These are phyloP conservation scores for Anniella stebbinsi DNA, from an alignment of 2,797 vertebrate species.

Conservation along the genomic window DNA sequence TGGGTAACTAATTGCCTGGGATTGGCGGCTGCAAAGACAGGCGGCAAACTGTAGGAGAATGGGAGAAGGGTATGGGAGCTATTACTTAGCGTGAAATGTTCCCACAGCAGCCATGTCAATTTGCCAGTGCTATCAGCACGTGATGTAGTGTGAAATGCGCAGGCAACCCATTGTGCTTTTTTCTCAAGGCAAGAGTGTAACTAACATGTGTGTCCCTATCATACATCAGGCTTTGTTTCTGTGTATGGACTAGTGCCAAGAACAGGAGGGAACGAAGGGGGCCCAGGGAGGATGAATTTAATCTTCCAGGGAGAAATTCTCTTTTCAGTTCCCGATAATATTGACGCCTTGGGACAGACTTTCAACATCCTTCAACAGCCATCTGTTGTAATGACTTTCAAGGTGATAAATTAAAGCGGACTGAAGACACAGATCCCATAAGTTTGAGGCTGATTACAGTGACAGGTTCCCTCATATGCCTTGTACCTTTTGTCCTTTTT, in stretches of 20 bases:
- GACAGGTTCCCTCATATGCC: slow-evolving; percentile 1
- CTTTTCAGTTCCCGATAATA: slow-evolving; percentile 45
- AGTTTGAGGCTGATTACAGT: fast-evolving
- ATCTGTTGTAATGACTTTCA: slow-evolving; percentile 37
- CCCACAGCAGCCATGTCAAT: slow-evolving; percentile 28
- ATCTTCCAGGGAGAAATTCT: slow-evolving; percentile 53
- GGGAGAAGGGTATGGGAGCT: slow-evolving; percentile 47
- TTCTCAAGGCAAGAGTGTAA: slow-evolving; percentile 51
- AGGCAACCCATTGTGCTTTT: slow-evolving; percentile 50
- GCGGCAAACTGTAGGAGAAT: slow-evolving; percentile 7
- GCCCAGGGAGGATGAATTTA: slow-evolving; percentile 41
- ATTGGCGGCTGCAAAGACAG: slow-evolving; percentile 26
- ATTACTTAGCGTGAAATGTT: slow-evolving; percentile 43
- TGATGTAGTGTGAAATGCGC: slow-evolving; percentile 57
- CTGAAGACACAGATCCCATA: slow-evolving; percentile 8
- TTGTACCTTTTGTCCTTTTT: slow-evolving; percentile 6
- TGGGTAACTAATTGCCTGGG: background rate
- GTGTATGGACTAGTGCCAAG: slow-evolving; percentile 29
- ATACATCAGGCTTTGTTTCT: slow-evolving; percentile 35
- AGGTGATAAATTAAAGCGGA: slow-evolving; percentile 24
- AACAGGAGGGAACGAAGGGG: slow-evolving; percentile 8
- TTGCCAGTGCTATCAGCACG: slow-evolving; percentile 56
- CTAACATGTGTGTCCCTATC: slow-evolving; percentile 49
- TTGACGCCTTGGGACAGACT: slow-evolving; percentile 38
- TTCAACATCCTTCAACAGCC: slow-evolving; percentile 15